A percentile compares a stretch with the other conserved stretches of the same genome.
phyloP scores from a whole-genome alignment of 2,797 vertebrate genomes.

The Sylvia borin region DNA sequence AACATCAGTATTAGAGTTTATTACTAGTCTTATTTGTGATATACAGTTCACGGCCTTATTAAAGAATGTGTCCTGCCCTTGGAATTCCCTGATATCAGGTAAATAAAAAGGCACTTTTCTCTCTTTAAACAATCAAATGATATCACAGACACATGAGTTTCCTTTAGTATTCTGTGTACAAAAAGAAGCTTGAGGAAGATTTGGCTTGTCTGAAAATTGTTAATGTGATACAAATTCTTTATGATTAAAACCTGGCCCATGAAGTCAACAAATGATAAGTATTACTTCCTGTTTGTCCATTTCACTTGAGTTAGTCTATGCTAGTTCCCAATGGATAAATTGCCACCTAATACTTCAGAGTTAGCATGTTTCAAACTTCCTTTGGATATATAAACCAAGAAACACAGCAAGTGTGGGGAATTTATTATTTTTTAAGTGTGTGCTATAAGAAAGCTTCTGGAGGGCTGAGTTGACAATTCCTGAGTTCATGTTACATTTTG shows the following conservation, averaged over 20 bases:
- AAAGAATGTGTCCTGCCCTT: slow-evolving; percentile 53
- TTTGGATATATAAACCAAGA: neutral
- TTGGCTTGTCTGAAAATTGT: neutral
- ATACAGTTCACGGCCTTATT: slow-evolving; percentile 60
- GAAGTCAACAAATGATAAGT: neutral
- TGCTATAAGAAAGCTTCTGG: neutral
- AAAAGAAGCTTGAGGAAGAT: neutral
- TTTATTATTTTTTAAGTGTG: neutral
- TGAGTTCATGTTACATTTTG: neutral
- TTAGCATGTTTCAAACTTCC: neutral
- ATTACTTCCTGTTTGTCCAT: neutral
- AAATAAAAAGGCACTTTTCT: slow-evolving; percentile 1
- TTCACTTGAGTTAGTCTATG: neutral
- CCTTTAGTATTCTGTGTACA: neutral
- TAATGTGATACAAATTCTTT: neutral
- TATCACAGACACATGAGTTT: neutral
- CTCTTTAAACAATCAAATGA: neutral
- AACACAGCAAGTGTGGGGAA: neutral
- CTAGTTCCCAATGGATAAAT: neutral
- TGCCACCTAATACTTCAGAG: neutral
- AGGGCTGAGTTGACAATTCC: neutral
- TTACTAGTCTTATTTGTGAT: slow-evolving; percentile 42
- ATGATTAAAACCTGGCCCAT: neutral
- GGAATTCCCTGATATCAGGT: slow-evolving; percentile 8
- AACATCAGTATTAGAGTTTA: slow-evolving; percentile 57